phyloP scores from a whole-genome alignment of 2,113 vertebrate genomes.

The Pachypanchax playfairii region DNA sequence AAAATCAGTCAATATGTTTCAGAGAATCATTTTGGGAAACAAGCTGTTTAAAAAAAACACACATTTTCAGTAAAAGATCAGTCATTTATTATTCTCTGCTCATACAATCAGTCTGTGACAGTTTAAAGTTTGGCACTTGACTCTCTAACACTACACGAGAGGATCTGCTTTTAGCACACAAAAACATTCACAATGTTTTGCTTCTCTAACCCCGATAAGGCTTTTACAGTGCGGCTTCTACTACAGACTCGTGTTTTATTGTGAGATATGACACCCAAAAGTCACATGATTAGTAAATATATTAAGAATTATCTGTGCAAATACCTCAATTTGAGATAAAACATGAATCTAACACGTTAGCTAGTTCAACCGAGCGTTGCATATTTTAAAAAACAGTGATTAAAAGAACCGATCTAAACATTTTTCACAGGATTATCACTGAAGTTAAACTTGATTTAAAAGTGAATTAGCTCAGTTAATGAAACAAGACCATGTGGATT shows the following conservation, averaged over 20 bases:
- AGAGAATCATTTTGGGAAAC: too few relatives aligned
- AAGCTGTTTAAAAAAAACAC: not conserved
- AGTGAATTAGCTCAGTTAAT: slow-evolving; percentile 1
- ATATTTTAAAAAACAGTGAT: slow-evolving; percentile 32
- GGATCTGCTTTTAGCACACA: slow-evolving; percentile 33
- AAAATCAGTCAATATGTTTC: too few relatives aligned
- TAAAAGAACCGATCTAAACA: slow-evolving; percentile 35
- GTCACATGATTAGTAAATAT: slow-evolving; percentile 40
- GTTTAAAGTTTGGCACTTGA: slow-evolving; percentile 67
- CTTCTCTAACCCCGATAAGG: slow-evolving; percentile 50
- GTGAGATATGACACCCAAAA: slow-evolving; percentile 49
- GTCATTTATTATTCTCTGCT: slow-evolving; percentile 59
- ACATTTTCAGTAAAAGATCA: slow-evolving; percentile 63
- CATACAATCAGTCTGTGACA: slow-evolving; percentile 44
- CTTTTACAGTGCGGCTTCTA: slow-evolving; percentile 39
- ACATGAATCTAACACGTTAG: slow-evolving; percentile 53
- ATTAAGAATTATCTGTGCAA: slow-evolving; percentile 72
- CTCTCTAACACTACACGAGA: slow-evolving; percentile 44
- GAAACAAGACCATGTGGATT: slow-evolving; percentile 8
- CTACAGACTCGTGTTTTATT: slow-evolving; percentile 27
- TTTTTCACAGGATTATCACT: slow-evolving; percentile 28
- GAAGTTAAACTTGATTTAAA: slow-evolving; percentile 13
- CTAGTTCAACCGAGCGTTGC: slow-evolving; percentile 43
- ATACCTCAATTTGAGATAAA: slow-evolving; percentile 73
- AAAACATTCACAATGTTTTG: slow-evolving; percentile 48